Base-by-base conservation (phyloP, 1,140 invertebrate species). In the Conus ventricosus region DNA sequence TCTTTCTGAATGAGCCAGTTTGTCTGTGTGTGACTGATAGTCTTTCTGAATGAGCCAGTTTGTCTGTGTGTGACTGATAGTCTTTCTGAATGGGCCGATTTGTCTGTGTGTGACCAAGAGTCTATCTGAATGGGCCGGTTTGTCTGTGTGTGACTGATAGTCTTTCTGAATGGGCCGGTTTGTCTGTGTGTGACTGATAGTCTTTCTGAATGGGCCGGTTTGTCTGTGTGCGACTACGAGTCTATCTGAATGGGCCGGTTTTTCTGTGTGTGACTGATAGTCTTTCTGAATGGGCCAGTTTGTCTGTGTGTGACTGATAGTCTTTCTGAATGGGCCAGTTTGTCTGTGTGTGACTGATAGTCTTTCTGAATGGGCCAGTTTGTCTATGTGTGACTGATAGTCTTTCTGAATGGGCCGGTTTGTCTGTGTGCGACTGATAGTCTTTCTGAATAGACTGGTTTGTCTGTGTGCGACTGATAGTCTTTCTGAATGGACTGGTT, bases 301-400 rank as follows among this genome's bases (percentile, higher is more conserved):
- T 71, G 67, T 71, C 8, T 71, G 67, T 71, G 8, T 71, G 67
- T 71, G 67, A 5, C 5, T 15, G 5, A 23, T 71, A 17, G 57
- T 60, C 8, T 60, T 7, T 60, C 8, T 60, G 57, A 60, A 60
- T 60, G 0, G 57, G 5, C 57, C 57, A 10, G 57, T 60, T 7
- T 60, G 57, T 60, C 8, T 60, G 97, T 97, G 93, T 94, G 92
- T 88, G 25, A 53, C 3, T 57, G 23, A 8, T 20, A 13, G 57
- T 75, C 17, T 39, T 23, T 88, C 39, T 67, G 76, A 39, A n/a
- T 67, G 76, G 7, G 39, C 17, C 8, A 54, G 78, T 51, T 4
- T 81, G 78, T 54, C 8, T 71, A 20, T 57, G 86, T 87, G 67
- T 51, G 20, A 11, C 80, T 51, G 54, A 5, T 54, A 5, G 51